Conservation (phyloP, 2,888 invertebrate species). For the Drepanosiphum platanoidis region DNA sequence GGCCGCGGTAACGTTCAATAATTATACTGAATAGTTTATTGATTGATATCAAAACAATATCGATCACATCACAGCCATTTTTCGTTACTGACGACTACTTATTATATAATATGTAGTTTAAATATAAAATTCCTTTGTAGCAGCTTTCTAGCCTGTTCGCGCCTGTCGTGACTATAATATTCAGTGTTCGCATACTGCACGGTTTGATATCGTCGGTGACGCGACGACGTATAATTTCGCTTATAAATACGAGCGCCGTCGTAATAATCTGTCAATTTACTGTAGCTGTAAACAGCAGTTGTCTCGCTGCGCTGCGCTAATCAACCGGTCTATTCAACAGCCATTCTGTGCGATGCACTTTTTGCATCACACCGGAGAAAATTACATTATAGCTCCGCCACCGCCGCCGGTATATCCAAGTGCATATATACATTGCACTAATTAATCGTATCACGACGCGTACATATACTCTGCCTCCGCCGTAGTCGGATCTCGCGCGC, state of each 20-base stretch:
- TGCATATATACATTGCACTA: not conserved
- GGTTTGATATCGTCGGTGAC: not conserved
- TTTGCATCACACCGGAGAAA: not conserved
- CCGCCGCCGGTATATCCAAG: not conserved
- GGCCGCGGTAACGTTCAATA: too few species aligned
- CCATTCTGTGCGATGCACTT: not conserved
- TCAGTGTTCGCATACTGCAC: too few species aligned
- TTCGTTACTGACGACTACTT: too few species aligned
- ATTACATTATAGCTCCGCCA: not conserved
- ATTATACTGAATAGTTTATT: too few species aligned
- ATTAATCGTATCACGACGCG: not conserved
- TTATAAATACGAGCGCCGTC: not conserved
- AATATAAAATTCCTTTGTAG: too few species aligned
- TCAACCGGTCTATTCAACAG: constrained; percentile 10
- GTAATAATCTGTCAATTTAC: not conserved
- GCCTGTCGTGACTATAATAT: too few species aligned
- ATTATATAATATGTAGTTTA: too few species aligned
- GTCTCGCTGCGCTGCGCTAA: not conserved
- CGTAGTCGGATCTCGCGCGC: not conserved
- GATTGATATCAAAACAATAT: too few species aligned
- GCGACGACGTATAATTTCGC: not conserved
- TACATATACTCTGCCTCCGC: too few species aligned
- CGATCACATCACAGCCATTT: too few species aligned
- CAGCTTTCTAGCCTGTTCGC: too few species aligned
- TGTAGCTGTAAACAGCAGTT: not conserved